Conservation (phyloP, 1,140 invertebrate genomes). For the Trissolcus basalis region DNA sequence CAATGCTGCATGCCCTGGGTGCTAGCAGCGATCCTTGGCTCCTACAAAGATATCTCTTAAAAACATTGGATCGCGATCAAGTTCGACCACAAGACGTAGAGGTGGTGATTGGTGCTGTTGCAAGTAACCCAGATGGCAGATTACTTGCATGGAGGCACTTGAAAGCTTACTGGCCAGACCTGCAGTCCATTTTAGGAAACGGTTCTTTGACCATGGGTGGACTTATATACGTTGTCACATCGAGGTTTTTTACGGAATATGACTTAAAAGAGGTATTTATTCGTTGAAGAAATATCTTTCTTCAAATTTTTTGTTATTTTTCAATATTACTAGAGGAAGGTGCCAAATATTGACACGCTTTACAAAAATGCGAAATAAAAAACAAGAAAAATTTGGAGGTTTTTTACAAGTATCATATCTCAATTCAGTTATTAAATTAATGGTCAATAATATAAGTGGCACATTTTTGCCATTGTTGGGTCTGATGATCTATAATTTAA, state of each 20-base stretch:
- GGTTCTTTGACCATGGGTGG: slow-evolving; percentile 82
- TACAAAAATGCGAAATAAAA: too few species aligned
- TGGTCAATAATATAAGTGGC: too few species aligned
- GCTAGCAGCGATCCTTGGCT: slow-evolving; percentile 84
- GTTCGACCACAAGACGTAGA: slow-evolving; percentile 84
- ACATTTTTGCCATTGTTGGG: too few species aligned
- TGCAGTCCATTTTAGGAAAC: slow-evolving; percentile 81
- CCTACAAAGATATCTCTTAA: slow-evolving; percentile 82
- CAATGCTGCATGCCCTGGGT: slow-evolving; percentile 83
- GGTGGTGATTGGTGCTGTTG: slow-evolving; percentile 81
- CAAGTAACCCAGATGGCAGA: slow-evolving; percentile 83
- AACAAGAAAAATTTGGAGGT: too few species aligned
- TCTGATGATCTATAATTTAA: too few species aligned
- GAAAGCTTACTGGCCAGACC: slow-evolving; percentile 82
- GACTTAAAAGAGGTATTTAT: slow-evolving; percentile 82
- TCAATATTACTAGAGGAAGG: too few species aligned
- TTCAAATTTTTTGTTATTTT: neutral
- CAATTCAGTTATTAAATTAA: too few species aligned
- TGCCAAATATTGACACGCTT: too few species aligned
- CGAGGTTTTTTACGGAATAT: slow-evolving; percentile 83
- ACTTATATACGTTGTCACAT: slow-evolving; percentile 82
- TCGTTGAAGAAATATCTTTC: neutral
- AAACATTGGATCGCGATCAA: slow-evolving; percentile 80
- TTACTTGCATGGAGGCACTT: slow-evolving; percentile 87
- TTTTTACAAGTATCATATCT: too few species aligned